Base-by-base conservation (phyloP, 1,140 invertebrate species). In the Aphelinus atriplicis region DNA sequence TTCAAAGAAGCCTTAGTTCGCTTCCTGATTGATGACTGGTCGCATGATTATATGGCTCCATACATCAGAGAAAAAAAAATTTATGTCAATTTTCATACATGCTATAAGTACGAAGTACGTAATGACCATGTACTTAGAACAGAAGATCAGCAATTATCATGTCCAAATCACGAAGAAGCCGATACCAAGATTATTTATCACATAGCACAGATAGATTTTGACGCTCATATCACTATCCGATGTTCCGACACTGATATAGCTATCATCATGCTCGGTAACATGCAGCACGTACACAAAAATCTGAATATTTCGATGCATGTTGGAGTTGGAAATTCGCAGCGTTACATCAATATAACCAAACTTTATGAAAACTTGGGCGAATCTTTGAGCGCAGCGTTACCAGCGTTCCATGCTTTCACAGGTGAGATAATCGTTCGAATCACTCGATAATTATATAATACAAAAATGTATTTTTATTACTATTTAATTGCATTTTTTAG, bases 171-270 rank as follows among this genome's bases (percentile, higher is more conserved):
- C 62, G 82, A 84, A 81, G 82, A 84, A 80, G 79, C 80, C 7
- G 80, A 81, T 75, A 77, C 81, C 45, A 77, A 81, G 77, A 82
- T 81, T 73, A 76, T 82, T 71, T 81, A 78, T 78, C 82, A 83
- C 75, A 63, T 77, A 61, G 83, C 78, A 61, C 76, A 81, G 72
- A 73, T 81, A 7, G 55, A 79, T 66, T 42, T 58, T 6, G 67
- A 78, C 7, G 63, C 48, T 7, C 63, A 80, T 7, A 72, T 82
- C 43, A 62, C 74, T 3, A 71, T 83, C 53, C 56, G 77, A 60
- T 78, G 62, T 60, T 71, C 69, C 0, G 79, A 80, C 57, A 68
- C 78, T 69, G 82, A 85, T 73, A 71, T 84, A 65, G 55, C 80
- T 53, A 73, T 79, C 58, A 81, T 81, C 73, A 64, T 84, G 66